These are phyloP conservation scores for Leptinotarsa tumamoca DNA, from an alignment of 2,888 invertebrate species.

Conservation along the genomic window DNA sequence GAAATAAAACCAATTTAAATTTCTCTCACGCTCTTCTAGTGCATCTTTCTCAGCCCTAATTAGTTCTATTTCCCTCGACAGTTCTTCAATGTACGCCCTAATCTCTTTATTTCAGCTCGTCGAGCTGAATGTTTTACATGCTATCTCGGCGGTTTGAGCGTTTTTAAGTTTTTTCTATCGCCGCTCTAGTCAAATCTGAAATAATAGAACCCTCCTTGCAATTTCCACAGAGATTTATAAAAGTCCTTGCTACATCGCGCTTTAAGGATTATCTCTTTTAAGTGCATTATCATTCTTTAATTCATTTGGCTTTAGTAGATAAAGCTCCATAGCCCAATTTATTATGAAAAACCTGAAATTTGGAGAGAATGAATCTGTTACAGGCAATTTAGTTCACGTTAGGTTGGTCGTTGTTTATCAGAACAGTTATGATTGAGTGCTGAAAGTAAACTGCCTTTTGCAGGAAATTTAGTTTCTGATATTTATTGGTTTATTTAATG, in stretches of 20 bases:
- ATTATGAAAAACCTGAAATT: too few relatives aligned
- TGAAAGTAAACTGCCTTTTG: too few relatives aligned
- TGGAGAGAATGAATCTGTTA: too few relatives aligned
- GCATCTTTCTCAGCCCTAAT: not conserved
- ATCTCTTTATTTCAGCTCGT: slow-evolving; percentile 14
- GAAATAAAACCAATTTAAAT: not conserved
- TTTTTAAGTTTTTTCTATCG: slow-evolving; percentile 1
- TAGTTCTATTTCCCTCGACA: not conserved
- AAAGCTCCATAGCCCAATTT: not conserved
- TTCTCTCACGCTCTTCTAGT: not conserved
- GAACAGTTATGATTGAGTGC: too few relatives aligned
- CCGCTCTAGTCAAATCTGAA: not conserved
- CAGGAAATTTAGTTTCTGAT: too few relatives aligned
- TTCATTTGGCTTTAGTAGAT: not conserved
- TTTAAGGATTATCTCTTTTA: not conserved
- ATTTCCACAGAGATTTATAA: slow-evolving; percentile 15
- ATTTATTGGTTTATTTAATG: too few relatives aligned
- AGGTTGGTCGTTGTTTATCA: too few relatives aligned
- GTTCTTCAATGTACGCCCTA: not conserved
- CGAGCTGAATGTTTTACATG: slow-evolving; percentile 12
- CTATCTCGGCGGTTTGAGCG: not conserved
- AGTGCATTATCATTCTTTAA: not conserved
- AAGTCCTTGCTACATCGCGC: slow-evolving; percentile 13
- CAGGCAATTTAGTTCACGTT: too few relatives aligned
- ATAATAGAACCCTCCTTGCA: slow-evolving; percentile 7